Conservation (phyloP, 1,140 invertebrate species). For the Zaprionus nigranus region DNA sequence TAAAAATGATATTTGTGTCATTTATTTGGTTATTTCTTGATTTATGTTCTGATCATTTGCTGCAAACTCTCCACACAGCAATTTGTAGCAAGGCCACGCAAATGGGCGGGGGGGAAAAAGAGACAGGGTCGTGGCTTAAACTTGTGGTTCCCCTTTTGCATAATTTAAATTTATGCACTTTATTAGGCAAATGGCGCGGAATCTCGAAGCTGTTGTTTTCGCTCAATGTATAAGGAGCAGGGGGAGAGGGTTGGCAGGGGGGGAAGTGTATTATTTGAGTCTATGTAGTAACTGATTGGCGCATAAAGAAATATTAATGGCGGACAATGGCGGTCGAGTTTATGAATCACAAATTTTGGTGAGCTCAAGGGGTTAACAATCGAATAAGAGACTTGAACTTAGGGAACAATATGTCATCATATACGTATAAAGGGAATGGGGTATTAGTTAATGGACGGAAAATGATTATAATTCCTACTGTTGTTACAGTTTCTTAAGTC, state of each 20-base stretch:
- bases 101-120: neutral
- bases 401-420: slow-evolving; percentile 11
- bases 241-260: neutral
- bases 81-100: neutral
- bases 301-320: slow-evolving; percentile 68
- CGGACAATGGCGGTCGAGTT: slow-evolving; percentile 19
- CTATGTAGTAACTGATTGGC: slow-evolving; percentile 49
- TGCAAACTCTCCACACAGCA: slow-evolving; percentile 7
- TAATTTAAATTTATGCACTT: slow-evolving; percentile 70
- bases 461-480: no score
- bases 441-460: no score
- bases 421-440: neutral
- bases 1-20: slow-evolving; percentile 69
- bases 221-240: neutral
- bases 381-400: neutral
- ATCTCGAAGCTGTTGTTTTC: slow-evolving; percentile 1
- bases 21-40: slow-evolving; percentile 69
- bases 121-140: slow-evolving; percentile 4
- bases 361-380: slow-evolving; percentile 31
- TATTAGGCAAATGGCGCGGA: slow-evolving; percentile 47
- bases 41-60: slow-evolving; percentile 63
- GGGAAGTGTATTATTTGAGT: slow-evolving; percentile 4
- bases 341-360: slow-evolving; percentile 28
- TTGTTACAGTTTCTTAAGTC: no score
- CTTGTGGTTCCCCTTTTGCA: slow-evolving; percentile 49